phyloP scores from a whole-genome alignment of 2,113 vertebrate species.

The Onychostruthus taczanowskii region DNA sequence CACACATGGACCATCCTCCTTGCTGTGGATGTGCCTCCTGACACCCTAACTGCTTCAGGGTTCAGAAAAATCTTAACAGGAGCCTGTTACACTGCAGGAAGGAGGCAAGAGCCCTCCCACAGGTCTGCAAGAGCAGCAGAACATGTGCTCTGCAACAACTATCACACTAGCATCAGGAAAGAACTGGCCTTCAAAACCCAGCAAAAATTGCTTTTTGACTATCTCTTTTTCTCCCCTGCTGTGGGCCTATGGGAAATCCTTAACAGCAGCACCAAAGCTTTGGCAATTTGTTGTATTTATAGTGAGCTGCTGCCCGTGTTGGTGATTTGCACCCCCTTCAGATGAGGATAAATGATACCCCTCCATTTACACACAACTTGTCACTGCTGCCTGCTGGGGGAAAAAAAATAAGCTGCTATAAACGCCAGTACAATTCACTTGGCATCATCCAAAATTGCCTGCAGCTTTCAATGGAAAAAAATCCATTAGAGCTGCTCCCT shows the following conservation, averaged over 20 bases:
- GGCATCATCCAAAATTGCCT: conserved; percentile 23
- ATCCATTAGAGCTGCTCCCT: conserved; percentile 34
- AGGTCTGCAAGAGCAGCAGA: background rate
- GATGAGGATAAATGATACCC: conserved; percentile 27
- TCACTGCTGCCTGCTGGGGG: background rate
- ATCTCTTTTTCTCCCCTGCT: background rate
- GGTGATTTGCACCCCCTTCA: conserved; percentile 27
- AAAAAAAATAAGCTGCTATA: conserved; percentile 13
- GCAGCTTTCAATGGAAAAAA: conserved; percentile 5
- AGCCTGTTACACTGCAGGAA: background rate
- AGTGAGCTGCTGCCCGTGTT: background rate
- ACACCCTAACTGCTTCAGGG: background rate
- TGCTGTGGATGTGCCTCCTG: background rate
- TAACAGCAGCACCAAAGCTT: conserved; percentile 1
- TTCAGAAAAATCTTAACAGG: background rate
- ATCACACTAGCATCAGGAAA: background rate
- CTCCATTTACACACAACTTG: conserved; percentile 16
- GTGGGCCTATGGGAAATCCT: background rate
- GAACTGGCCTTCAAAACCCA: background rate
- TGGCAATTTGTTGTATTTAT: conserved; percentile 9
- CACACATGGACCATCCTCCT: background rate
- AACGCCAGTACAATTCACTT: conserved; percentile 25
- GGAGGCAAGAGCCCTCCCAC: fast-evolving
- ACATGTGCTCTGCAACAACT: background rate
- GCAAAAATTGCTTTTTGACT: background rate